A percentile compares a stretch with the other conserved stretches of the same genome.
These are phyloP conservation scores for Nephila pilipes DNA, from an alignment of 1,140 invertebrate genomes.

Conservation along the genomic window DNA sequence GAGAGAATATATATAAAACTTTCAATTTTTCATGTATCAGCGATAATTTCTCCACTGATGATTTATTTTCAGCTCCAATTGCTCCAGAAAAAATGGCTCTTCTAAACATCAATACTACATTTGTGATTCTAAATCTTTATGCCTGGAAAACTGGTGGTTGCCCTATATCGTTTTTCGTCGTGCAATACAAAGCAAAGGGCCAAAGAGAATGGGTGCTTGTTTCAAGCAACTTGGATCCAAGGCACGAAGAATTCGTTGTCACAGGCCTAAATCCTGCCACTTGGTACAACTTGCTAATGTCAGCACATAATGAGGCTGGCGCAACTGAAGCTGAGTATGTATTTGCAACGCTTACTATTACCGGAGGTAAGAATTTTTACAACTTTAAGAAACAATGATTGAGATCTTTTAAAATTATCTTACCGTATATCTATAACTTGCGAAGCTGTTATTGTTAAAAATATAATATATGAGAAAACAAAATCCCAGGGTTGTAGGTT, in stretches of 20 bases:
- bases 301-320: slow-evolving; percentile 95
- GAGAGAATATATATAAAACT: no score
- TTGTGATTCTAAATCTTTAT: slow-evolving; percentile 82
- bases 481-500: no score
- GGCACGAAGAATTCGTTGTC: slow-evolving; percentile 85
- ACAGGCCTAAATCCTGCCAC: slow-evolving; percentile 94
- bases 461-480: no score
- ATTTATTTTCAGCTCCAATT: slow-evolving; percentile 78
- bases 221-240: slow-evolving; percentile 75
- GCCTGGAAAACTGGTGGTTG: slow-evolving; percentile 86
- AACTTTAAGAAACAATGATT: no score
- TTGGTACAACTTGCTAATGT: slow-evolving; percentile 93
- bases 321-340: slow-evolving; percentile 92
- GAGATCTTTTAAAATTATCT: no score
- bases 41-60: no score
- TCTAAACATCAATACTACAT: slow-evolving; percentile 81
- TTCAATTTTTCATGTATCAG: no score
- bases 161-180: slow-evolving; percentile 81
- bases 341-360: slow-evolving; percentile 85
- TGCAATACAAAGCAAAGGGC: slow-evolving; percentile 79
- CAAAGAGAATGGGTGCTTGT: slow-evolving; percentile 79
- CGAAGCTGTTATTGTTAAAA: no score
- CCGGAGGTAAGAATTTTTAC: slow-evolving; percentile 82
- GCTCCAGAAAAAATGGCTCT: slow-evolving; percentile 78
- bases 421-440: no score